Base-by-base conservation (phyloP, 2,113 vertebrate species). In the Hepsetus odoe region DNA sequence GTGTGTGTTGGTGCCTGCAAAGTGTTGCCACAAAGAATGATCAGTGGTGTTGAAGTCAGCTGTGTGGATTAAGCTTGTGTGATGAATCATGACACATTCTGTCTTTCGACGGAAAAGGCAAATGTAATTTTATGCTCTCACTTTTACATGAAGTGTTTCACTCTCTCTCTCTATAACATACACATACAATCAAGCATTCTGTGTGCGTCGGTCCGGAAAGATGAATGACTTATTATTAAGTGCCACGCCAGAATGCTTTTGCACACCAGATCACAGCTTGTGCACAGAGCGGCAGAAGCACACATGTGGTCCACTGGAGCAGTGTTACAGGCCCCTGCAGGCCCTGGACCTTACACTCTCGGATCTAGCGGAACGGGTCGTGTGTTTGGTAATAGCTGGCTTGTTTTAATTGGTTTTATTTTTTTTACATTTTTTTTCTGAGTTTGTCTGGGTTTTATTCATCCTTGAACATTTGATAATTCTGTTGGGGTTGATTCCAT, bases 341-440 rank as follows among this genome's bases (percentile, higher is more conserved):
- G 5, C 51, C 51, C 51, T 55, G 51, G 11, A 55, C 28, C 30
- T 32, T 14, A 32, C 30, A 32, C 59, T 18, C n/a, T 32, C n/a
- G 3, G 16, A 32, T 33, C n/a, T 24, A 8, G 16, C 28, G 28
- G 3, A 62, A 32, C 28, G 28, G 32, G 26, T 55, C 24, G n/a
- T 76, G 51, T 40, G 46, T 76, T 46, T 76, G 51, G 24, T 62
- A 68, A 24, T 83, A 24, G 20, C 69, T 62, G n/a, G 46, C 69
- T 33, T 33, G 30, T 55, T 30, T 24, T 55, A 55, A 55, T 55
- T 55, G 51, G n/a, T n/a, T 46, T 46, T 46, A 13, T 55, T 55
- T 55, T 20, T 49, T 49, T 18, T 49, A 1, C 6, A 1, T 20
- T 16, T 16, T 49, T 16, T 55, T 20, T 55, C n/a, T 55, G n/a